Base-by-base conservation (phyloP, 64 coral and sea anemone species). In the Stichodactyla helianthus region DNA sequence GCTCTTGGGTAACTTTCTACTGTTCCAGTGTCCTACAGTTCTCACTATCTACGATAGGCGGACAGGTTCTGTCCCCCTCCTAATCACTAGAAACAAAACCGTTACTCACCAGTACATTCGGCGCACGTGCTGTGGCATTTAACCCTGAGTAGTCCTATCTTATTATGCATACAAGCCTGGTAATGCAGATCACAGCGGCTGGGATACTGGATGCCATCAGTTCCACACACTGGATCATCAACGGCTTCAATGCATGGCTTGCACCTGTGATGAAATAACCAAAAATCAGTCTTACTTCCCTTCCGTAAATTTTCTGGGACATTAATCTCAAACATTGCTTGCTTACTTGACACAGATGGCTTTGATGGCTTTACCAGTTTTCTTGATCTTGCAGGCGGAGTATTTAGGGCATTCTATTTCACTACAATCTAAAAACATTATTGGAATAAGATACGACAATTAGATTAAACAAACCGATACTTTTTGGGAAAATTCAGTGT, bases 341-440 rank as follows among this genome's bases (percentile, higher is more conserved):
- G 12, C 83, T 84, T 84, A 84, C 83, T 84, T 84, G 6, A 84
- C 83, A 20, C 83, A 84, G 28, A 84, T 84, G 55, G 56, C 83
- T 84, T 84, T 84, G 54, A 84, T 35, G 19, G 54, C 20, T 60
- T 60, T 84, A 17, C 53, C 52, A 51, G 54, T 63, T 62, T 54
- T 57, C 83, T 84, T 84, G 25, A 84, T 17, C 51, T 84, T 84
- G 59, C 83, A 84, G 2, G 54, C 83, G 8, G 83, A 84, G 23
- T 84, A 63, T 16, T 84, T 63, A 9, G 83, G 83, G 55, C 83
- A 84, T 50, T 57, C 59, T 35, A 84, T 63, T 15, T 84, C 83
- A 35, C 83, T 25, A 54, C 83, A 84, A 25, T 84, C 83, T 84
- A 31, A 6, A 26, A 82, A 7, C 4, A 51, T 53, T 6, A 53